Percentiles rank a stretch among this genome's conserved stretches.
Evolutionary conservation across 2,888 invertebrate species (phyloP).

Genomic region (Clitarchus hookeri): DNA sequence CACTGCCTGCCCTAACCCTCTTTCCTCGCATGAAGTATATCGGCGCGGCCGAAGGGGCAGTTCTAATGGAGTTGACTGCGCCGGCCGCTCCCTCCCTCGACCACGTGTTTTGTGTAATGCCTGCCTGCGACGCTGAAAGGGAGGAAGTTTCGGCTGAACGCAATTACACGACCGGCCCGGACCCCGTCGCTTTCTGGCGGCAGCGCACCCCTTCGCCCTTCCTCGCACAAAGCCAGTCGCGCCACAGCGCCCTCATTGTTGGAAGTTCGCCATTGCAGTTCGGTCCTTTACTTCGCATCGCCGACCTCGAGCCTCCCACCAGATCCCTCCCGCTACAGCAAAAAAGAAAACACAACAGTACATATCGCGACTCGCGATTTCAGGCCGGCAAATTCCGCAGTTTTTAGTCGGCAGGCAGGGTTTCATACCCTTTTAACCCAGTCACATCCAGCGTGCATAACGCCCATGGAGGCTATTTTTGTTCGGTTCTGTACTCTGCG

Average conservation of each 20-base stretch:
- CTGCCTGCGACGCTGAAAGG: neutral
- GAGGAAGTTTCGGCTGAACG: constrained; percentile 14
- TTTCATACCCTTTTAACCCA: no score
- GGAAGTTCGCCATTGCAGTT: neutral
- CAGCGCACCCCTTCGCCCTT: neutral
- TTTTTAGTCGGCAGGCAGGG: no score
- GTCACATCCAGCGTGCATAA: no score
- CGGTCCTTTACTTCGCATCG: neutral
- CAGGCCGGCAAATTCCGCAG: no score
- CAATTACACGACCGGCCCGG: neutral
- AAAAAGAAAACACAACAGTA: no score
- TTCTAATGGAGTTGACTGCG: constrained; percentile 1
- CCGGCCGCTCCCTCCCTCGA: neutral
- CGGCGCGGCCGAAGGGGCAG: neutral
- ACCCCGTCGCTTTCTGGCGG: neutral
- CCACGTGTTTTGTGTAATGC: neutral
- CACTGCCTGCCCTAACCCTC: neutral
- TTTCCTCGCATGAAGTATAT: neutral
- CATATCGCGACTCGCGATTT: no score
- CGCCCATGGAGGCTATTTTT: no score
- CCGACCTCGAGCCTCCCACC: neutral
- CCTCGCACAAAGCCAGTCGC: neutral
- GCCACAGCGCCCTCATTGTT: neutral
- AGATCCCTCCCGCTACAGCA: no score
- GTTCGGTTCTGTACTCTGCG: no score